Evolutionary conservation across 1,140 invertebrate species (phyloP).

Genomic region (Hylaeus volcanicus): DNA sequence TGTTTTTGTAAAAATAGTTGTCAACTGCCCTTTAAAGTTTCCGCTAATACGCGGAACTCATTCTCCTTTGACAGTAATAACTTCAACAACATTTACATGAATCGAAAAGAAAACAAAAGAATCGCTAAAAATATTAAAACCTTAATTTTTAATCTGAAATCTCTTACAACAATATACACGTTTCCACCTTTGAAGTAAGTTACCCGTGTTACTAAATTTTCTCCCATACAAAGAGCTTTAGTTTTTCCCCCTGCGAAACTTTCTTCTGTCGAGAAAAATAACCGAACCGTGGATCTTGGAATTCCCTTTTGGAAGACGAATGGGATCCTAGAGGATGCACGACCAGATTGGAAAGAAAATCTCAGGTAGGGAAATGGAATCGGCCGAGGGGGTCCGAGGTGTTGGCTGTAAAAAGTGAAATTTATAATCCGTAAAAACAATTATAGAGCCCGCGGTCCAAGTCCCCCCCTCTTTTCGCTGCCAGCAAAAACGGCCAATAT

Average conservation of each 20-base stretch:
- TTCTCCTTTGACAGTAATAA: too few species aligned
- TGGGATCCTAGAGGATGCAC: not conserved
- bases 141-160: too few species aligned
- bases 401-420: constrained; percentile 64
- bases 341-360: constrained; percentile 23
- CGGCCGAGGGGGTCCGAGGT: not conserved
- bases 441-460: constrained; percentile 62
- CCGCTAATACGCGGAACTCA: too few species aligned
- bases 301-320: constrained; percentile 21
- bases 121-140: too few species aligned
- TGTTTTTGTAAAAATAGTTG: too few species aligned
- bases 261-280: not conserved
- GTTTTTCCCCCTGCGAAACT: not conserved
- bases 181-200: not conserved
- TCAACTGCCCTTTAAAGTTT: too few species aligned
- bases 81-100: too few species aligned
- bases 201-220: not conserved
- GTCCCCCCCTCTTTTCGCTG: constrained; percentile 37
- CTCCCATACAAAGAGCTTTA: not conserved
- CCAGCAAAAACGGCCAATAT: constrained; percentile 74
- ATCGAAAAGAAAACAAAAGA: too few species aligned
- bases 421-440: constrained; percentile 77
- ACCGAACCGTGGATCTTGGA: constrained; percentile 18
- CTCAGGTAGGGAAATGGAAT: constrained; percentile 48
- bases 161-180: too few species aligned